Base-by-base conservation (phyloP, 2,888 invertebrate species). In the Cryptus armator region DNA sequence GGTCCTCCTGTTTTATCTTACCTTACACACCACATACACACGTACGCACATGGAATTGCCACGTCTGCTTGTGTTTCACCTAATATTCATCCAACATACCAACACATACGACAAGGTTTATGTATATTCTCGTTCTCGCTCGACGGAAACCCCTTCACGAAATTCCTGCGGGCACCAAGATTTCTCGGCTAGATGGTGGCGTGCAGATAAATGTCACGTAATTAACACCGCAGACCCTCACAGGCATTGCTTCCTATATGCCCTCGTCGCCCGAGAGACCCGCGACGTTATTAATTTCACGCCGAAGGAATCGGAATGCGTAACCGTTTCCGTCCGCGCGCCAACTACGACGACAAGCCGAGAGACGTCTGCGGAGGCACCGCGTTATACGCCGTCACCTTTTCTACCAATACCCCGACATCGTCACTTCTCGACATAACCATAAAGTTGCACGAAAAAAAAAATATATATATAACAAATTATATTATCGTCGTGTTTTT, bases 191-290 rank as follows among this genome's bases (percentile, higher is more conserved):
- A 90, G 90, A 90, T 89, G 89, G 77, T 89, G 89, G 89, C 91
- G 89, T 86, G 88, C 89, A 90, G 91, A 92, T 91, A 91, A 92
- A 91, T 92, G 91, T 91, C 91, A 89, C 90, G 90, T 92, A 92
- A 92, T 92, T 92, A 92, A 92, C 91, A 89, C 87, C 82, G 74
- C 81, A 79, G 79, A 80, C 75, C 79, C 80, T 66, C 32, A 0
- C 24, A 72, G 75, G 56, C 77, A 72, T 75, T 79, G 64, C 74
- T 48, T 53, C 56, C 72, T 70, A 64, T 53, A 37, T 37, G n/a
- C 37, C 64, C 24, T 66, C 53, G 44, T 32, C 37, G 24, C 64
- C 51, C 59, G 66, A 72, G 76, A 70, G 66, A 66, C 53, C 46
- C 71, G 87, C 87, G 87, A 85, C 89, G 90, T 91, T 91, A 91